A percentile compares a stretch with the other conserved stretches of the same genome.
phyloP scores from a whole-genome alignment of 2,797 vertebrate species.

The Bradypus variegatus region DNA sequence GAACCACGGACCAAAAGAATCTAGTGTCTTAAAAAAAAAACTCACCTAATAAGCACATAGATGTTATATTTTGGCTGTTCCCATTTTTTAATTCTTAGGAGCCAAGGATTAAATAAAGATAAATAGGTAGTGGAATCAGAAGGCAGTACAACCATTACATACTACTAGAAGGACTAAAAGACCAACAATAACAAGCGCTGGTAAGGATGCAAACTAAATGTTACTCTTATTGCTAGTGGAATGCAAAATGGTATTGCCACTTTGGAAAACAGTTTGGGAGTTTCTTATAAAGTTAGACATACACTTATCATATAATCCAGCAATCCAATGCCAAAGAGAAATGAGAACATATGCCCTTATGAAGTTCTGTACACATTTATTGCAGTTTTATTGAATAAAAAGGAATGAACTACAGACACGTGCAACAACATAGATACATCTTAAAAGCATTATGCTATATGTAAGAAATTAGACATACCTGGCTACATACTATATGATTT shows the following conservation, averaged over 20 bases:
- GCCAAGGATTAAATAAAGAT: constrained; percentile 35
- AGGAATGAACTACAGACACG: not conserved
- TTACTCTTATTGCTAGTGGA: not conserved
- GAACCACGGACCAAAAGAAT: constrained; percentile 14
- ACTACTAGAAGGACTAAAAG: constrained; percentile 12
- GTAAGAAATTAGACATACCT: not conserved
- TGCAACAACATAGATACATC: not conserved
- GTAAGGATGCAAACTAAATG: not conserved
- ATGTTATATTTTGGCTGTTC: constrained; percentile 15
- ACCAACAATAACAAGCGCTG: not conserved
- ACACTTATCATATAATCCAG: not conserved
- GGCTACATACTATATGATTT: not conserved
- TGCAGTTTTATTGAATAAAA: constrained; percentile 29
- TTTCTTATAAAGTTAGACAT: not conserved
- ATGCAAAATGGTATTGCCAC: not conserved
- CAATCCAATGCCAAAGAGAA: not conserved
- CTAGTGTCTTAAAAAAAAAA: constrained; percentile 17
- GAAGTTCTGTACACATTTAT: not conserved
- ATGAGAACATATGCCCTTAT: not conserved
- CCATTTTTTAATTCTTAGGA: constrained; percentile 39
- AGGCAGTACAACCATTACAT: not conserved
- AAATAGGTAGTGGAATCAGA: not conserved
- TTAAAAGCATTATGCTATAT: not conserved
- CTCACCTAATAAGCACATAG: not conserved
- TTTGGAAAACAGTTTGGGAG: not conserved